Percentiles rank a stretch among this genome's conserved stretches.
Evolutionary conservation across 2,888 invertebrate genomes (phyloP).

Genomic region (Creontiades dilutus): DNA sequence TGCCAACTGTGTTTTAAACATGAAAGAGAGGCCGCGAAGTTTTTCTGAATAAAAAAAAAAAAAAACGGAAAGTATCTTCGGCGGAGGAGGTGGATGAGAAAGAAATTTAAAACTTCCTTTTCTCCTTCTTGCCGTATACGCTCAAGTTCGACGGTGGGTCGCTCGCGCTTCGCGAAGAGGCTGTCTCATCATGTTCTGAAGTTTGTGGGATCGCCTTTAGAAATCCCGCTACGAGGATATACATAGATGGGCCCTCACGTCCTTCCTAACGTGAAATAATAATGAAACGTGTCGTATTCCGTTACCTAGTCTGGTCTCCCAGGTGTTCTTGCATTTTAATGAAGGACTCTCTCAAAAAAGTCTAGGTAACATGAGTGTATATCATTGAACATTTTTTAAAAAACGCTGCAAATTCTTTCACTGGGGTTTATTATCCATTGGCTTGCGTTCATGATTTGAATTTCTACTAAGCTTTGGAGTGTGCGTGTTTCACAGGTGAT

Average conservation of each 20-base stretch:
- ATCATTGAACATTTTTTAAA: too few relatives aligned
- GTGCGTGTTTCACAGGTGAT: too few relatives aligned
- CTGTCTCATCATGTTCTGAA: constrained; percentile 37
- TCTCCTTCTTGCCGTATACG: neutral
- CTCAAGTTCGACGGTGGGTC: constrained; percentile 13
- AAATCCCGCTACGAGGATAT: neutral
- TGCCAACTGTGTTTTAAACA: constrained; percentile 46
- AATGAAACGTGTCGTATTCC: neutral
- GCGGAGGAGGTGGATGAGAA: constrained; percentile 17
- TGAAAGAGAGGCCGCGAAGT: constrained; percentile 21
- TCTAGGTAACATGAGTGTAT: too few relatives aligned
- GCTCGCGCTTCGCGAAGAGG: neutral
- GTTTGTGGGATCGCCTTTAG: neutral
- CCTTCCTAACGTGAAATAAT: neutral
- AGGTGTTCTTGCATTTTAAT: too few relatives aligned
- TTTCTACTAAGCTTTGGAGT: too few relatives aligned
- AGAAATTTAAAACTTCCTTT: constrained; percentile 46
- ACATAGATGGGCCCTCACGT: constrained; percentile 9
- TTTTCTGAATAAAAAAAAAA: too few relatives aligned
- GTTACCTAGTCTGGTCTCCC: too few relatives aligned
- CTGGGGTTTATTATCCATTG: too few relatives aligned
- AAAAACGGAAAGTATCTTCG: constrained; percentile 12
- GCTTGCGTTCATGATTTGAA: too few relatives aligned
- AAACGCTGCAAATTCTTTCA: too few relatives aligned
- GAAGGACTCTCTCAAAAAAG: too few relatives aligned